Evolutionary conservation across 2,888 invertebrate species (phyloP), one percentile per base, ranked within the genome.

Genomic region (Epinotia ramella): DNA sequence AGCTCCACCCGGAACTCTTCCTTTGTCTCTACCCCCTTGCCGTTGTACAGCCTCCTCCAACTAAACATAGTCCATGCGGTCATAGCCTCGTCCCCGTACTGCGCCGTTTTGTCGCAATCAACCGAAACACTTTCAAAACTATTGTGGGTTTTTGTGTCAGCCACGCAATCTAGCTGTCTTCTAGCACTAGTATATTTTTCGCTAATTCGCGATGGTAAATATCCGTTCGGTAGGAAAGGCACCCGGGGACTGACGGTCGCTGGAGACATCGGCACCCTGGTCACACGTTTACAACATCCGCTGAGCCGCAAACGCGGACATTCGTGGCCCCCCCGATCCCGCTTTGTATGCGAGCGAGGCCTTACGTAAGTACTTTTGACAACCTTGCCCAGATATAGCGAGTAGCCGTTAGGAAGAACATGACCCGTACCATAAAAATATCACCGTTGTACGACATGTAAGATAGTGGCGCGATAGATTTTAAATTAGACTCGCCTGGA

Each of bases 21-120:
- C 24, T 81, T 83, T 12, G 78, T 84, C 64, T 92, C 93, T 5
- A 81, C 87, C 18, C 86, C 84, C 79, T 86, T 87, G 13, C 91
- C 90, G 77, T 83, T 93, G 83, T 94, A 94, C 62, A 94, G 82
- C 82, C 94, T 85, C 80, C 94, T 86, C 94, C 94, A 94, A 85
- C 93, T 94, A 78, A 94, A 94, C 94, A 94, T 94, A 66, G 94
- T 94, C 94, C 94, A 94, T 71, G 94, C 94, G 79, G 94, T 94
- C 94, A 94, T 94, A 76, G 94, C 93, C 84, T 93, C 85, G 88
- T 93, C 90, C 77, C 94, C 94, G 93, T 94, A 94, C 81, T 92
- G 90, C 87, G 94, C 94, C 93, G 94, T 93, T 84, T 91, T 93
- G 88, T 75, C 65, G 53, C 73, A 66, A 70, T 60, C 5, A 63